Evolutionary conservation across 2,113 vertebrate species (phyloP).

Genomic region (Theristicus caerulescens): DNA sequence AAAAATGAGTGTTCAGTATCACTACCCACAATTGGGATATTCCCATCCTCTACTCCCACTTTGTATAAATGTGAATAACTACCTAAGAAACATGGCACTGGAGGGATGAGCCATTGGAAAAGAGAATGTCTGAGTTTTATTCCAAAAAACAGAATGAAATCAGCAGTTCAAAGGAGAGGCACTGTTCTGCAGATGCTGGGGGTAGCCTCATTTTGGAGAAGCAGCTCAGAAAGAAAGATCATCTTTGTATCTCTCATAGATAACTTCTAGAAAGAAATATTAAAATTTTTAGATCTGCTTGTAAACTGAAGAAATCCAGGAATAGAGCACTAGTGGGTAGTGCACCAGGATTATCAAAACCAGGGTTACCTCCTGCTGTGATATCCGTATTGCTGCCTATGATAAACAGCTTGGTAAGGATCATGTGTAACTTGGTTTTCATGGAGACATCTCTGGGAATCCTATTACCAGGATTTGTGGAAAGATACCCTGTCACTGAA

Average conservation of each 20-base stretch:
- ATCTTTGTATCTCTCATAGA: neutral
- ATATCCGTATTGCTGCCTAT: neutral
- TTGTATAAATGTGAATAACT: neutral
- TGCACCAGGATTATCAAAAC: neutral
- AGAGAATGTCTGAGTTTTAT: neutral
- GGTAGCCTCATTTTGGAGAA: neutral
- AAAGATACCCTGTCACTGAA: neutral
- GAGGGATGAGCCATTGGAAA: neutral
- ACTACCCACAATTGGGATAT: neutral
- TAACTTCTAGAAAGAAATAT: neutral
- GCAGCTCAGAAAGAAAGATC: neutral
- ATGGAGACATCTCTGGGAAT: neutral
- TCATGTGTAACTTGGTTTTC: neutral
- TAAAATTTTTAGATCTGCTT: neutral
- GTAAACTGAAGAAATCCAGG: neutral
- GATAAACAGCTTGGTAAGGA: neutral
- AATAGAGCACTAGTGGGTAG: neutral
- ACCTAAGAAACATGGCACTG: neutral
- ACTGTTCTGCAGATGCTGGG: neutral
- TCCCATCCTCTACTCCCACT: neutral
- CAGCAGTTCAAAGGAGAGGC: neutral
- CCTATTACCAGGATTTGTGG: neutral
- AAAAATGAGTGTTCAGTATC: neutral
- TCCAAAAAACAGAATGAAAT: neutral
- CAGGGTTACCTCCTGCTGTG: neutral